Percentiles rank a stretch among this genome's conserved stretches.
Evolutionary conservation across 2,797 vertebrate species (phyloP).

Genomic region (Lates japonicus): DNA sequence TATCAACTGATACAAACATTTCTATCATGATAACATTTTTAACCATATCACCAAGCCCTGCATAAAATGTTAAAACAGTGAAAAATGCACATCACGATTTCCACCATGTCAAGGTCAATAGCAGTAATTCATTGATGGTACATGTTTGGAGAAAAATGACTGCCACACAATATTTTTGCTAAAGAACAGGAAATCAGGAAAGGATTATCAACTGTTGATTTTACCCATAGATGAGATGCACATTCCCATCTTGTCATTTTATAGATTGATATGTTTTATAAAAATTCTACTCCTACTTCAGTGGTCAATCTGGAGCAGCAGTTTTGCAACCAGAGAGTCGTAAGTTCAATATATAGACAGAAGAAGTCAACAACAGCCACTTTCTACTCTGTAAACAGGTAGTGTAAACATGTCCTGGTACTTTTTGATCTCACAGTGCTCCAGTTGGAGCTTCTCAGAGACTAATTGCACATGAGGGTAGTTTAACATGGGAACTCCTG

Average conservation of each 20-base stretch:
- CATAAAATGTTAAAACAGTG: too few relatives aligned
- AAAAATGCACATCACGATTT: too few relatives aligned
- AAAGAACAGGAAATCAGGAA: neutral
- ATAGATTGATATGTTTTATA: neutral
- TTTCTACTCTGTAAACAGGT: constrained; percentile 44
- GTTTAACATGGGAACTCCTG: neutral
- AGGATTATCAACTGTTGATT: neutral
- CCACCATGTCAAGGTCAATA: neutral
- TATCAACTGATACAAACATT: too few relatives aligned
- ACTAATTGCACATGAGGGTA: neutral
- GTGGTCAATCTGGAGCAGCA: neutral
- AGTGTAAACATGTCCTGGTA: constrained; percentile 26
- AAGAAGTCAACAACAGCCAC: constrained; percentile 24
- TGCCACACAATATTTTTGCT: too few relatives aligned
- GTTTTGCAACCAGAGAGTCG: neutral
- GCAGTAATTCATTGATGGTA: neutral
- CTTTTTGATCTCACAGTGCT: neutral
- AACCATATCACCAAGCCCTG: too few relatives aligned
- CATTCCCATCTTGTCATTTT: neutral
- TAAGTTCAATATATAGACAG: constrained; percentile 5
- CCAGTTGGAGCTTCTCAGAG: constrained; percentile 12
- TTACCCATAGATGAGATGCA: neutral
- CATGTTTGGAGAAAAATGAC: too few relatives aligned
- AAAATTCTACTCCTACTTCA: neutral
- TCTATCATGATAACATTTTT: too few relatives aligned